Base-by-base conservation (phyloP, 2,797 vertebrate species). In the Sternotherus odoratus region DNA sequence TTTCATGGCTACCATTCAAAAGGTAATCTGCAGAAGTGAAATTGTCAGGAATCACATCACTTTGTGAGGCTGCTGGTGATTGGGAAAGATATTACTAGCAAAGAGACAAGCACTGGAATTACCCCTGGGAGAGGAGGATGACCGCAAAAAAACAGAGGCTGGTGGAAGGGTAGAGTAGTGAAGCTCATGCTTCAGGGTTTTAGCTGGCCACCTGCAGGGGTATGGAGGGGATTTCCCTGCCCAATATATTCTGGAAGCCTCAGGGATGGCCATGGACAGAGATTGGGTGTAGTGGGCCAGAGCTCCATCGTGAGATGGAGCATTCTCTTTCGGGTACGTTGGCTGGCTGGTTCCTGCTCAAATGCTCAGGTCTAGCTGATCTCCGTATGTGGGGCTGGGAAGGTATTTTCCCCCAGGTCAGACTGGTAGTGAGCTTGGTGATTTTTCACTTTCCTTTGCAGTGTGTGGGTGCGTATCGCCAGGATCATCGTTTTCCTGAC, bases 61-160 rank as follows among this genome's bases (percentile, higher is more conserved):
- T 39, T 46, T 24, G 7, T 28, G 24, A 8, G 8, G 36, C 23
- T 49, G 17, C 0, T 49, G 26, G 33, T 1, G 8, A 46, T 23
- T 24, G 16, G 23, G 49, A 49, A 93, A 84, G 28, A 2, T 83
- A 87, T 53, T 8, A 0, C 0, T 3, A 15, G 74, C n/a, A 46
- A 82, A 85, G 10, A 85, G 33, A 24, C 9, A 85, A 54, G 17
- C 2, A 1, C 0, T 21, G 54, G 60, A 85, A 3, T 5, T 2
- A 72, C 12, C 24, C 16, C 75, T 19, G 57, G 26, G 0, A 5
- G 89, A 69, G 30, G 66, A 15, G 28, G 30, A 3, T 5, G 2
- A 57, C 26, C 12, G 12, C 39, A 43, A n/a, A 39, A 30, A 30
- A 19, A 77, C 83, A 86, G 91, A 85, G 10, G 4, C 1, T 93